phyloP scores from a whole-genome alignment of 2,797 vertebrate species.

The Rhinatrema bivittatum region DNA sequence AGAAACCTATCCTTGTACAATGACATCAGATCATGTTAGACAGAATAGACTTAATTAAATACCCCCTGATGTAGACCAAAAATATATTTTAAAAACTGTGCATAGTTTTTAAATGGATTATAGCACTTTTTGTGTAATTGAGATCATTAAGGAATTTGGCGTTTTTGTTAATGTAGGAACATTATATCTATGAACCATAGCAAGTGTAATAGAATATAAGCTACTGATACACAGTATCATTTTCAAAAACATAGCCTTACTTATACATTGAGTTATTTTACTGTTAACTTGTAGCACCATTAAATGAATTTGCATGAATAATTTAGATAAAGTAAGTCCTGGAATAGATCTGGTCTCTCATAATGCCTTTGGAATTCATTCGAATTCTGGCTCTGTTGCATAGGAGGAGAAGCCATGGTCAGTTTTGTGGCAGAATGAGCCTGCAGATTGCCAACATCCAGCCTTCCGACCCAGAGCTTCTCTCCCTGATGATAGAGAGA shows the following conservation, averaged over 20 bases:
- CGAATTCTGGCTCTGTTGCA: background rate
- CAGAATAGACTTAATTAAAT: conserved; percentile 72
- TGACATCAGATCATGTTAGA: conserved; percentile 75
- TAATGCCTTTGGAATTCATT: background rate
- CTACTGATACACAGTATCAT: no score
- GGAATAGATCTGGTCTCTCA: accelerated
- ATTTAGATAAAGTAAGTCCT: no score
- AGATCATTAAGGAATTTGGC: no score
- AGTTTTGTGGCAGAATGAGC: background rate
- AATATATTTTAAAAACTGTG: conserved; percentile 24
- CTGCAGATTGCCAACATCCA: background rate
- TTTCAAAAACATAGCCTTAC: no score
- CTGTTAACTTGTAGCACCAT: no score
- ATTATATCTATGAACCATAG: no score
- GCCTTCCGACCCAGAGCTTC: background rate
- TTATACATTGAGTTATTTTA: no score
- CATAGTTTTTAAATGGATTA: conserved; percentile 1
- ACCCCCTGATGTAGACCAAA: conserved; percentile 50
- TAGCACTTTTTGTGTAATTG: no score
- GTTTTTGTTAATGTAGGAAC: no score
- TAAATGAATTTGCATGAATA: no score
- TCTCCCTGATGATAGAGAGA: no score
- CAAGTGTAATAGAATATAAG: no score
- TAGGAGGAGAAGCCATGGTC: background rate
- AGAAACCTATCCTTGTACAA: conserved; percentile 76